Evolutionary conservation across 2,113 vertebrate species (phyloP).

Genomic region (Puma concolor): DNA sequence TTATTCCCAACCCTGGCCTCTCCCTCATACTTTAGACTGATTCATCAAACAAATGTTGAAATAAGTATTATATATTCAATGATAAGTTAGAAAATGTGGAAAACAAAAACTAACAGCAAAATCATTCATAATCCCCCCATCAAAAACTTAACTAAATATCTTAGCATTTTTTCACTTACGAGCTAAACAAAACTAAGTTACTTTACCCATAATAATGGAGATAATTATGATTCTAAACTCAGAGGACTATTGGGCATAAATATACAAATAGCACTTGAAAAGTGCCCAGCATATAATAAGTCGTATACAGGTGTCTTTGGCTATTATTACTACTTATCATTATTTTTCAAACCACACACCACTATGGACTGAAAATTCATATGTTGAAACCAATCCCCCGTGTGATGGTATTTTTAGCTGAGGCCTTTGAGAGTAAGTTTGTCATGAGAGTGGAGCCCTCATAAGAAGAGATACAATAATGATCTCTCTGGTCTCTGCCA

Average conservation of each 20-base stretch:
- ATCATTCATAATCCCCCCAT: background rate
- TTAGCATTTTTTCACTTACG: background rate
- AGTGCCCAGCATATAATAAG: background rate
- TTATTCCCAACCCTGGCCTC: background rate
- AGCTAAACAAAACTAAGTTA: background rate
- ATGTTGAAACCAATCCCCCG: background rate
- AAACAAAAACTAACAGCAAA: background rate
- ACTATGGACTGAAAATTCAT: background rate
- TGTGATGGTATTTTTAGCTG: background rate
- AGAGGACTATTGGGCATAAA: background rate
- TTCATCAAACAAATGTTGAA: background rate
- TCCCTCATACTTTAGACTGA: background rate
- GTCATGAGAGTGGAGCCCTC: background rate
- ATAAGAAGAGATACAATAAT: background rate
- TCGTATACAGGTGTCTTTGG: background rate
- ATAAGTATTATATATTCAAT: background rate
- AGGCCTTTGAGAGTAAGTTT: background rate
- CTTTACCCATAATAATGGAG: background rate
- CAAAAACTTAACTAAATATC: background rate
- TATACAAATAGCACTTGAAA: background rate
- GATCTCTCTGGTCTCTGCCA: background rate
- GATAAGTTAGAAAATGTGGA: background rate
- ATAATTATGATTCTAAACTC: background rate
- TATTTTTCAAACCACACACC: background rate
- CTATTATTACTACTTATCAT: background rate